Evolutionary conservation across 2,888 invertebrate species (phyloP).

Genomic region (Apotomis betuletana): DNA sequence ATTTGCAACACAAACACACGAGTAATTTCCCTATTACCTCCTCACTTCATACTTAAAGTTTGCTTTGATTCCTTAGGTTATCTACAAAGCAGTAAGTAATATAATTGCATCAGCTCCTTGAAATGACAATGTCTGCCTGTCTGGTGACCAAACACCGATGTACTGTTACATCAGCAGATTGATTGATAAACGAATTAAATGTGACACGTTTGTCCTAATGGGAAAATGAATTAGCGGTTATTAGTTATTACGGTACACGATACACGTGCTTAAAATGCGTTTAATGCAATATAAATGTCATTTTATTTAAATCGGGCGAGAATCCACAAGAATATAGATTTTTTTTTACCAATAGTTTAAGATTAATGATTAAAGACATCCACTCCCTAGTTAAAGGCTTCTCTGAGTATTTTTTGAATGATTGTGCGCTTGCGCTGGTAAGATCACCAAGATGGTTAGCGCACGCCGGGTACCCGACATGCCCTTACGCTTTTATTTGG

Average conservation of each 20-base stretch:
- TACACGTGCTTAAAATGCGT: not conserved
- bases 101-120: not conserved
- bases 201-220: conserved; percentile 9
- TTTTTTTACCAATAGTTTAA: too few relatives aligned
- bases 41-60: not conserved
- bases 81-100: not conserved
- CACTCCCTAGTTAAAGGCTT: too few relatives aligned
- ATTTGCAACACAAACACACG: too few relatives aligned
- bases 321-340: not conserved
- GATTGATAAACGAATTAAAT: not conserved
- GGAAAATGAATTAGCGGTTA: not conserved
- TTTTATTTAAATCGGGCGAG: not conserved
- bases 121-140: not conserved
- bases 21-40: too few relatives aligned
- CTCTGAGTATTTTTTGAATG: too few relatives aligned
- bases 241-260: not conserved
- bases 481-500: too few relatives aligned
- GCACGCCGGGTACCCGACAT: too few relatives aligned
- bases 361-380: too few relatives aligned
- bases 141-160: not conserved
- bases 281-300: not conserved
- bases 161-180: not conserved
- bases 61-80: not conserved
- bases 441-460: too few relatives aligned
- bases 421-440: too few relatives aligned